Evolutionary conservation across 2,888 invertebrate genomes (phyloP).

Genomic region (Andrena trimmerana): DNA sequence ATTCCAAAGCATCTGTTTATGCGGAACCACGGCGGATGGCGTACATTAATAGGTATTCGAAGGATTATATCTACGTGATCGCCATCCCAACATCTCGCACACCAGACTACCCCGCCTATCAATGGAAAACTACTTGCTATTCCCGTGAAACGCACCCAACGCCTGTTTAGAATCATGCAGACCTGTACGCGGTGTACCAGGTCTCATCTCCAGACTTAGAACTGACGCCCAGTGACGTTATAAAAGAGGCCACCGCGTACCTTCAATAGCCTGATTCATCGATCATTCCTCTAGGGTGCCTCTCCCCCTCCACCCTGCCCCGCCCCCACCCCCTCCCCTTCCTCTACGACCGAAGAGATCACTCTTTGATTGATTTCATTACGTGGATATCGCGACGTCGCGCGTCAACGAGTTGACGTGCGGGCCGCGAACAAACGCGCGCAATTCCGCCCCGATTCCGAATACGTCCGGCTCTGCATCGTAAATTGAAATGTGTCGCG

Average conservation of each 20-base stretch:
- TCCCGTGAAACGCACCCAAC: slow-evolving; percentile 32
- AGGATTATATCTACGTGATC: slow-evolving; percentile 64
- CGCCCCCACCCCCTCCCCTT: neutral
- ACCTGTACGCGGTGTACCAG: neutral
- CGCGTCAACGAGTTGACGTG: slow-evolving; percentile 9
- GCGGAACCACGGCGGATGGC: slow-evolving; percentile 31
- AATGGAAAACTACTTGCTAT: slow-evolving; percentile 61
- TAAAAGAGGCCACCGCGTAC: slow-evolving; percentile 14
- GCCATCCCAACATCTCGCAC: slow-evolving; percentile 24
- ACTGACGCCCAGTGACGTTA: slow-evolving; percentile 2
- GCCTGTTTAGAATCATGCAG: slow-evolving; percentile 57
- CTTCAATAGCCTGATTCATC: slow-evolving; percentile 32
- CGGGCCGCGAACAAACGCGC: slow-evolving; percentile 16
- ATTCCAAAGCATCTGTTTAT: slow-evolving; percentile 54
- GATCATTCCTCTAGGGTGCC: slow-evolving; percentile 35
- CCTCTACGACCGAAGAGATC: slow-evolving; percentile 23
- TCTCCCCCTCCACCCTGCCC: neutral
- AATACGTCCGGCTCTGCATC: neutral
- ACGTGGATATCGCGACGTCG: slow-evolving; percentile 18
- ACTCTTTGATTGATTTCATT: slow-evolving; percentile 48
- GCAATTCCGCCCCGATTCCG: slow-evolving; percentile 26
- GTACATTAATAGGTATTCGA: slow-evolving; percentile 58
- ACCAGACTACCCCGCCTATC: slow-evolving; percentile 5
- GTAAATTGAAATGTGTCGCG: slow-evolving; percentile 26
- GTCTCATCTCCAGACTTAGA: slow-evolving; percentile 16